Conservation (phyloP, 2,113 vertebrate species). For the Sporophila hypoxantha region DNA sequence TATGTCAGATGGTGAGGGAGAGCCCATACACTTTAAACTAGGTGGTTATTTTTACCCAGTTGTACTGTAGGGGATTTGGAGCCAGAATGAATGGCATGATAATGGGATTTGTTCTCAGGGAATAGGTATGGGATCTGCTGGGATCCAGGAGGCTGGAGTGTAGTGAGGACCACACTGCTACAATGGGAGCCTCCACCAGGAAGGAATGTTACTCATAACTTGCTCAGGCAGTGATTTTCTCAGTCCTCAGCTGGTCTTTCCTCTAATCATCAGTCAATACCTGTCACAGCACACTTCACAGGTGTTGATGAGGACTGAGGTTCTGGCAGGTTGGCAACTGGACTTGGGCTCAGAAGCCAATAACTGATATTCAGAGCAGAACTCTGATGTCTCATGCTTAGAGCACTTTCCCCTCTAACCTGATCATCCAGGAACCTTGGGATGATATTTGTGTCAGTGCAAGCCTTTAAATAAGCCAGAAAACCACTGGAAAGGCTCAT, state of each 20-base stretch:
- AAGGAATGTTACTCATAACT: neutral
- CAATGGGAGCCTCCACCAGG: neutral
- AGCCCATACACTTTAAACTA: neutral
- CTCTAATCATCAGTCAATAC: conserved; percentile 31
- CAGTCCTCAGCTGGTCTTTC: neutral
- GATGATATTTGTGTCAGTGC: neutral
- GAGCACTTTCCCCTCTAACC: neutral
- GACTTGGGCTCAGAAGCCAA: neutral
- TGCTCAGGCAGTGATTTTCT: neutral
- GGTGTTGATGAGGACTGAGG: conserved; percentile 11
- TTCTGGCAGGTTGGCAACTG: neutral
- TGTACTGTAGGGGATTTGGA: neutral
- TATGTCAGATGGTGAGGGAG: neutral
- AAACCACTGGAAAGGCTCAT: neutral
- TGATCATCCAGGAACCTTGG: neutral
- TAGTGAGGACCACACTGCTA: neutral
- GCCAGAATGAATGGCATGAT: neutral
- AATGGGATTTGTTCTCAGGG: neutral
- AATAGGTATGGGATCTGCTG: too few relatives aligned
- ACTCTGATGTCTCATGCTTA: neutral
- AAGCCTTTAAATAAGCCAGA: conserved; percentile 4
- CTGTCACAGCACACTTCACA: conserved; percentile 2
- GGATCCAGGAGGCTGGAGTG: neutral
- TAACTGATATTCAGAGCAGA: conserved; percentile 41
- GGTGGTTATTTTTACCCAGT: neutral